Base-by-base conservation (phyloP, 2,888 invertebrate genomes). In the Polia nebulosa region DNA sequence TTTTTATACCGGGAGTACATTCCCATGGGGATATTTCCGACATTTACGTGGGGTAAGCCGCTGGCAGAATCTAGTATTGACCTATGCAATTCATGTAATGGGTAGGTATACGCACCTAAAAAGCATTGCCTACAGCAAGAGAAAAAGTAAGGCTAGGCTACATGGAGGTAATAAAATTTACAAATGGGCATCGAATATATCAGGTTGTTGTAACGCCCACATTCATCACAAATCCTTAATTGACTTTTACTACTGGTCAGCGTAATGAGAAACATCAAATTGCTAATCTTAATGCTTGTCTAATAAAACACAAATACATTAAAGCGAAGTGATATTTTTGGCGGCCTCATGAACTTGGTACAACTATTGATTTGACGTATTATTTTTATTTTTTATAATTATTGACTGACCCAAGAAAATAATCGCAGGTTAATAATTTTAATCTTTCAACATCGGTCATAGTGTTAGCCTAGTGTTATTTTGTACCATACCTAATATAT, bases 191-290 rank as follows among this genome's bases (percentile, higher is more conserved):
- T 32, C 51, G 56, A 52, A 47, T 39, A 52, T 25, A 72, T 58
- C 60, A 58, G 60, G 75, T 72, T 72, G 51, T 56, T 55, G 53
- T 45, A 44, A 41, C 67, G 49, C 67, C 79, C 39, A 78, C 74
- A 3, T 20, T 36, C 34, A 57, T 36, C 53, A 56, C 34, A 15
- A 32, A 61, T 66, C 53, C 57, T 78, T 69, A 59, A 74, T 60
- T 77, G 56, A 55, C 55, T 57, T 69, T 63, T 61, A 57, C 47
- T 62, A 63, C 66, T 53, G 29, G 32, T 56, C 34, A 41, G 6
- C 17, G 39, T 71, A 75, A 58, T 63, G 60, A 72, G 47, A 61
- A 63, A 65, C 65, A 17, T 47, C 51, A 58, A 65, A 70, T 56
- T 49, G 52, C 39, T 66, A 68, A 80, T 73, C 68, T 64, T 62